Conservation (phyloP, 2,888 invertebrate genomes). For the Amphimallon solstitiale region DNA sequence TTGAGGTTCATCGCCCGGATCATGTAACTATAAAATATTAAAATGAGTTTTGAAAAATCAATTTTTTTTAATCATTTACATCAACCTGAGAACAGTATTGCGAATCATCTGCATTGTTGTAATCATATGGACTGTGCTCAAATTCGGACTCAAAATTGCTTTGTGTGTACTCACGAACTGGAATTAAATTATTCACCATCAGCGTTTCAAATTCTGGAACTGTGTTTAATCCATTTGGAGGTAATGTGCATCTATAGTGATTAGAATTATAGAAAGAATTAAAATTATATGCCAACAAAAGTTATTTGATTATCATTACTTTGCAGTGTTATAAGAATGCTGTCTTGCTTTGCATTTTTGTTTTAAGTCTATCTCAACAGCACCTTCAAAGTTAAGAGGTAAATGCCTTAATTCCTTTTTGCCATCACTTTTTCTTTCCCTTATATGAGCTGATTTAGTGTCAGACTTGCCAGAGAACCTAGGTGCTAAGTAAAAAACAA, state of each 20-base stretch:
- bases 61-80: conserved; percentile 9
- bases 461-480: conserved; percentile 44
- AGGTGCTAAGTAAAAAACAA: conserved; percentile 51
- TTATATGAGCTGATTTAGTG: conserved; percentile 28
- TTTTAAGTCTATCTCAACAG: background rate
- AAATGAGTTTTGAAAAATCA: background rate
- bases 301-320: background rate
- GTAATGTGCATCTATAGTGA: conserved; percentile 41
- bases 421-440: conserved; percentile 6
- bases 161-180: conserved; percentile 32
- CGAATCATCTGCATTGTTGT: conserved; percentile 67
- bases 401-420: background rate
- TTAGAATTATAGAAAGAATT: too few species aligned
- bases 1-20: conserved; percentile 1
- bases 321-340: conserved; percentile 5
- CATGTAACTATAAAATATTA: conserved; percentile 13
- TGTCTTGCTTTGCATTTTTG: background rate
- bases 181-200: conserved; percentile 29
- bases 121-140: conserved; percentile 63
- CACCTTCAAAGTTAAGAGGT: background rate
- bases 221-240: conserved; percentile 17
- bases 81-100: conserved; percentile 62
- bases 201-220: background rate
- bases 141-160: conserved; percentile 16
- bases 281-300: background rate